A percentile compares a stretch with the other conserved stretches of the same genome.
Conservation (phyloP, 2,113 vertebrate genomes). For the Sorex fumeus region DNA sequence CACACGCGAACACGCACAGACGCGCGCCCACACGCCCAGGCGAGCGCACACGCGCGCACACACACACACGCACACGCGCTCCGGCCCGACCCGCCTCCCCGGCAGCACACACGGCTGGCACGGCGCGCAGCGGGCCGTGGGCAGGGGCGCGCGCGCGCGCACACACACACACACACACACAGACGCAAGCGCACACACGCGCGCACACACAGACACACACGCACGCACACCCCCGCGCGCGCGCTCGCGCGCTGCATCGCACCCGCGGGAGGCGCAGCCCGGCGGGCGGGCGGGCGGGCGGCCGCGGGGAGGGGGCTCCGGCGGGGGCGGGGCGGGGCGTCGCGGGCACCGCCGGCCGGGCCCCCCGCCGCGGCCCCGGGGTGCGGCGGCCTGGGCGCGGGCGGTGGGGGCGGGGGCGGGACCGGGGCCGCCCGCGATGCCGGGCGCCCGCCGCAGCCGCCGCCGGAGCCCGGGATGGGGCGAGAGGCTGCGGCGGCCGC, state of each 20-base stretch:
- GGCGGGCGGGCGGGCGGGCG: slow-evolving; percentile 54
- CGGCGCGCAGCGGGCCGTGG: slow-evolving; percentile 75
- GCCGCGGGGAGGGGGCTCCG: slow-evolving; percentile 37
- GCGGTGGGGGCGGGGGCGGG: slow-evolving; percentile 46
- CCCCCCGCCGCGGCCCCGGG: slow-evolving; percentile 55
- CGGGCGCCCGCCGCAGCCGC: slow-evolving; percentile 79
- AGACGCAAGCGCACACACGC: slow-evolving; percentile 50
- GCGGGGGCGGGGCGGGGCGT: background rate
- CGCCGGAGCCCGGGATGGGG: slow-evolving; percentile 85
- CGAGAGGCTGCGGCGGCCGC: slow-evolving; percentile 83
- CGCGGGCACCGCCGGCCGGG: slow-evolving; percentile 19
- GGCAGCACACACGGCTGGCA: slow-evolving; percentile 60
- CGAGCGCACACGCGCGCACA: background rate
- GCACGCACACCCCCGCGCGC: background rate
- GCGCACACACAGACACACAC: background rate
- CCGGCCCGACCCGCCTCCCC: slow-evolving; percentile 52
- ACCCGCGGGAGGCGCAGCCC: slow-evolving; percentile 58
- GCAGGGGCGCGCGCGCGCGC: slow-evolving; percentile 75
- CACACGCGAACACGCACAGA: background rate
- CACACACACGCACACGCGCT: background rate
- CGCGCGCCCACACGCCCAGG: background rate
- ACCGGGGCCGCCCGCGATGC: slow-evolving; percentile 78
- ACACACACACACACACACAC: slow-evolving; percentile 6
- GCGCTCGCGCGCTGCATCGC: background rate
- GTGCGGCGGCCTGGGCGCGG: slow-evolving; percentile 47